Conservation (phyloP, 2,797 vertebrate genomes). For the Setipinna tenuifilis region DNA sequence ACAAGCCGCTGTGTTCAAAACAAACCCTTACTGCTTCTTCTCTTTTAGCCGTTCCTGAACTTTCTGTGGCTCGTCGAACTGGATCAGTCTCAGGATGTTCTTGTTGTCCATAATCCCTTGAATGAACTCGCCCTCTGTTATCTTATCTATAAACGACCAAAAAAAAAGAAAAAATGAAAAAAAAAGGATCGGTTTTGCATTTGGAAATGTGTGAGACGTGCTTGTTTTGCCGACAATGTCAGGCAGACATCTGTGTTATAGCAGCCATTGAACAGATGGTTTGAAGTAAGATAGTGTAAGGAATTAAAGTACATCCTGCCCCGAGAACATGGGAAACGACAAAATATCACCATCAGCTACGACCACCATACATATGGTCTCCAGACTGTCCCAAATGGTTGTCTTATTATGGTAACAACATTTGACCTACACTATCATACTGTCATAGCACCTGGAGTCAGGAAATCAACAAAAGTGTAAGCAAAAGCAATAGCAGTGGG, state of each 20-base stretch:
- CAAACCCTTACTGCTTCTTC: slow-evolving; percentile 58
- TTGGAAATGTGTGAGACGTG: neutral
- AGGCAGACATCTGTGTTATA: slow-evolving; percentile 13
- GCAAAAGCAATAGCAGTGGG: neutral
- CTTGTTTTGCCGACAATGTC: neutral
- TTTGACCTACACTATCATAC: neutral
- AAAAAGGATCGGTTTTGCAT: neutral
- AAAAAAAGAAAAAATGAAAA: neutral
- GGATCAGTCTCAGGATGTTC: slow-evolving; percentile 76
- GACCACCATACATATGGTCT: neutral
- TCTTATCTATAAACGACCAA: slow-evolving; percentile 64
- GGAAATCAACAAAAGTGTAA: neutral
- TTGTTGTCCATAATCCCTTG: slow-evolving; percentile 72
- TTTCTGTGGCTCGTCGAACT: slow-evolving; percentile 73
- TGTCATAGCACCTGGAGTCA: neutral
- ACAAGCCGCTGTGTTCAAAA: neutral
- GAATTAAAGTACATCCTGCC: neutral
- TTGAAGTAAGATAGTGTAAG: neutral
- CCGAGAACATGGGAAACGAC: neutral
- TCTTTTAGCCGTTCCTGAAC: slow-evolving; percentile 63
- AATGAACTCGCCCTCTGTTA: slow-evolving; percentile 76
- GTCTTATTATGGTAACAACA: neutral
- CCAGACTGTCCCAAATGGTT: neutral
- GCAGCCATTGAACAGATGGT: neutral
- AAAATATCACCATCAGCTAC: neutral